A percentile compares a stretch with the other conserved stretches of the same genome.
phyloP scores from a whole-genome alignment of 1,140 invertebrate genomes.

The Hypsibius dujardini region DNA sequence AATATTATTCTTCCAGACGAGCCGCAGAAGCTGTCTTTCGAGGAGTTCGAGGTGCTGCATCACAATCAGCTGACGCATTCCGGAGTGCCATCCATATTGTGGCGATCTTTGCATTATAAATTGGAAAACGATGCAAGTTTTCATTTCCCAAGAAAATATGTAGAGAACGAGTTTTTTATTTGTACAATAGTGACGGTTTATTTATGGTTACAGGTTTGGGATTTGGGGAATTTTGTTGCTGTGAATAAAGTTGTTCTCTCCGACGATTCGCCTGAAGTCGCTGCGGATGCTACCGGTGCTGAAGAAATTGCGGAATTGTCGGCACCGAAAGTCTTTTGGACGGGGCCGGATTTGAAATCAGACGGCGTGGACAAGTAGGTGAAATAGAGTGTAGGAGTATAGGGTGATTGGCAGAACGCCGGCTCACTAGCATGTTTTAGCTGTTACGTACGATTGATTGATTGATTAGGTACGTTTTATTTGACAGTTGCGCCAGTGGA shows the following conservation, averaged over 20 bases:
- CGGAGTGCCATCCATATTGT: conserved; percentile 48
- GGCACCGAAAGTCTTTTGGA: conserved; percentile 17
- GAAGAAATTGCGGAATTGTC: not conserved
- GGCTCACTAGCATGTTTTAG: too few relatives aligned
- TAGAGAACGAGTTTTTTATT: conserved; percentile 21
- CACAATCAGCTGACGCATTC: conserved; percentile 50
- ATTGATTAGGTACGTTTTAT: too few relatives aligned
- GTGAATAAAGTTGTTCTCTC: conserved; percentile 22
- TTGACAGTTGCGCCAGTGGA: too few relatives aligned
- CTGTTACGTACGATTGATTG: too few relatives aligned
- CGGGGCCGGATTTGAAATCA: conserved; percentile 21
- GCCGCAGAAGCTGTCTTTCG: too few relatives aligned
- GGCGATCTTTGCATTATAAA: conserved; percentile 48
- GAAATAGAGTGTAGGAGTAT: conserved; percentile 40
- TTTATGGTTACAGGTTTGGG: not conserved
- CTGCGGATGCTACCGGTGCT: not conserved
- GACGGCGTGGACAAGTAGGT: conserved; percentile 43
- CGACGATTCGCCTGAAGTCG: too few relatives aligned
- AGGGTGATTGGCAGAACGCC: conserved; percentile 40
- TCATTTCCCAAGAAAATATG: conserved; percentile 46
- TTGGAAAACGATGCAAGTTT: conserved; percentile 42
- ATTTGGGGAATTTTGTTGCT: conserved; percentile 19
- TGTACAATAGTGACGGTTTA: not conserved
- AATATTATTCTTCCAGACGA: too few relatives aligned
- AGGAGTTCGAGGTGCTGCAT: too few relatives aligned